These are phyloP conservation scores for Brevimyrus niger DNA, from an alignment of 2,113 vertebrate genomes.

Conservation along the genomic window DNA sequence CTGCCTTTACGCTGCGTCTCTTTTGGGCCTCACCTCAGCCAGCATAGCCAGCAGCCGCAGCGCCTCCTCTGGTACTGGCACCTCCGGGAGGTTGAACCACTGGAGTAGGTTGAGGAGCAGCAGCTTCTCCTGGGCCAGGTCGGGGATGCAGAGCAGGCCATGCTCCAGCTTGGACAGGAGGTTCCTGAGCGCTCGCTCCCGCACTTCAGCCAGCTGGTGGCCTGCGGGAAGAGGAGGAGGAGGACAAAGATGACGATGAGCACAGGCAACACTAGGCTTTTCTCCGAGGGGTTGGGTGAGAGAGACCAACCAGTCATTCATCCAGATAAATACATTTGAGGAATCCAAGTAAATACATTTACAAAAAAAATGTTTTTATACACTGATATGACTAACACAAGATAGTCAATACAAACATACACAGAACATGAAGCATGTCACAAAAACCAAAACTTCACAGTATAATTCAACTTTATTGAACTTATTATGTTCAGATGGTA, in stretches of 20 bases:
- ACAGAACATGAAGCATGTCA: neutral
- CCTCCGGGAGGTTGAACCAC: constrained; percentile 89
- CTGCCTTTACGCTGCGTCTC: neutral
- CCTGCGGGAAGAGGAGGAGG: constrained; percentile 49
- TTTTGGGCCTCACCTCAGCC: constrained; percentile 65
- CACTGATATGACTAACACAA: neutral
- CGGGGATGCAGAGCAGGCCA: constrained; percentile 60
- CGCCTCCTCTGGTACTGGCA: constrained; percentile 75
- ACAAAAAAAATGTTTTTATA: neutral
- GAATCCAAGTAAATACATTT: neutral
- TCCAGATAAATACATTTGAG: neutral
- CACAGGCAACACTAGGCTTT: neutral
- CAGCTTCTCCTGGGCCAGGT: constrained; percentile 72
- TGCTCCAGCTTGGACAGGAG: constrained; percentile 79
- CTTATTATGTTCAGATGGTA: neutral
- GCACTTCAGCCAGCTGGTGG: constrained; percentile 79
- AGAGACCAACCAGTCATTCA: neutral
- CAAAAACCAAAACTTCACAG: neutral
- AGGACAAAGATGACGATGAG: neutral
- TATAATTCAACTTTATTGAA: neutral
- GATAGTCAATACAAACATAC: neutral
- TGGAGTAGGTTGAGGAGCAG: constrained; percentile 75
- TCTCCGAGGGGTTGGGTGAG: neutral
- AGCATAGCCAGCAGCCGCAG: constrained; percentile 67
- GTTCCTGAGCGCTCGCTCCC: constrained; percentile 76